Percentiles rank a stretch among this genome's conserved stretches.
Evolutionary conservation across 2,797 vertebrate genomes (phyloP).

Genomic region (Sandelia bainsii): DNA sequence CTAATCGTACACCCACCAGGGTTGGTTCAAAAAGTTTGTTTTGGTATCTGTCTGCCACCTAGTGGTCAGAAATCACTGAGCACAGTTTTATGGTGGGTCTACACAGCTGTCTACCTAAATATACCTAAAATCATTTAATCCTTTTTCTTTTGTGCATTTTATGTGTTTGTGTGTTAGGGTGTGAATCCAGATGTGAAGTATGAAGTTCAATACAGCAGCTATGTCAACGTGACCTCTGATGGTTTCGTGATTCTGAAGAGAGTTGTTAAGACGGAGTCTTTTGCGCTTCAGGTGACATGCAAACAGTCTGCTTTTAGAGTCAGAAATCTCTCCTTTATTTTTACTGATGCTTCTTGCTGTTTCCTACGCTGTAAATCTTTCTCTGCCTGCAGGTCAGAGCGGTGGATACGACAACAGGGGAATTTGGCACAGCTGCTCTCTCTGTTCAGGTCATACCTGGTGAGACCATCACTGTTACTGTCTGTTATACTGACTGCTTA

Average conservation of each 20-base stretch:
- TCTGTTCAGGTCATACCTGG: slow-evolving; percentile 84
- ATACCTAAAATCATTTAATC: not conserved
- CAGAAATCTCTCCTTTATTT: too few relatives aligned
- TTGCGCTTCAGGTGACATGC: slow-evolving; percentile 78
- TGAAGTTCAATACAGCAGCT: slow-evolving; percentile 86
- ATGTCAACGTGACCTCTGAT: slow-evolving; percentile 87
- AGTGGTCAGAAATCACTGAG: slow-evolving; percentile 2
- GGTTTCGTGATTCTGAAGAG: slow-evolving; percentile 87
- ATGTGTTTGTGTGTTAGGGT: slow-evolving; percentile 78
- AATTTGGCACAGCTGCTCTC: slow-evolving; percentile 82
- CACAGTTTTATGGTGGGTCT: too few relatives aligned
- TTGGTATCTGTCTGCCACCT: not conserved
- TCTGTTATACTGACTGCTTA: not conserved
- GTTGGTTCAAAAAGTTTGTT: not conserved
- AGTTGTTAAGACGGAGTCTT: slow-evolving; percentile 80
- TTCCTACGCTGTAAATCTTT: not conserved
- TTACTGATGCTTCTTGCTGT: not conserved
- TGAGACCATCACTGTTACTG: slow-evolving; percentile 47
- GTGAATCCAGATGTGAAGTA: slow-evolving; percentile 89
- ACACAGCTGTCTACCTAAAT: not conserved
- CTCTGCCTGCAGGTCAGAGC: slow-evolving; percentile 76
- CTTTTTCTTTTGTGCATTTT: not conserved
- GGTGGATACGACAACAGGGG: slow-evolving; percentile 77
- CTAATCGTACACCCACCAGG: too few relatives aligned
- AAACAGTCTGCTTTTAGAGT: not conserved